Evolutionary conservation across 2,797 vertebrate genomes (phyloP).

Genomic region (Esox masquinongy): DNA sequence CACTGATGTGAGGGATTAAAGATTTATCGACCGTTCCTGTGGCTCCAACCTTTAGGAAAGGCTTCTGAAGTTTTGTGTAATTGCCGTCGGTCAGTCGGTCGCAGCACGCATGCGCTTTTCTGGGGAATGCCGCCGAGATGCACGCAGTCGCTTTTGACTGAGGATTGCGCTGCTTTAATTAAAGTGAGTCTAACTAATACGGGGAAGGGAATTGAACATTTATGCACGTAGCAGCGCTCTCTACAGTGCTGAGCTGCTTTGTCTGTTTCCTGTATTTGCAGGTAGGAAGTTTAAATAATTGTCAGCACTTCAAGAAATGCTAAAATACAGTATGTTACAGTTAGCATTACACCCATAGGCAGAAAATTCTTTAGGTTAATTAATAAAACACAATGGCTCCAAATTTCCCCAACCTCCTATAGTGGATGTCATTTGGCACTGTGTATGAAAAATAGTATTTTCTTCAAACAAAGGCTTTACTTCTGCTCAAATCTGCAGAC

Average conservation of each 20-base stretch:
- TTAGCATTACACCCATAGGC: too few relatives aligned
- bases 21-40: slow-evolving; percentile 42
- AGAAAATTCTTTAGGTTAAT: too few relatives aligned
- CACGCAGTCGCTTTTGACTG: slow-evolving; percentile 32
- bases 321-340: too few relatives aligned
- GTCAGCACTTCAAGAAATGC: not conserved
- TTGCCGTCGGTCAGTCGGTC: slow-evolving; percentile 36
- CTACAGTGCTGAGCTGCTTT: not conserved
- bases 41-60: slow-evolving; percentile 37
- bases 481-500: not conserved
- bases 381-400: too few relatives aligned
- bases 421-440: too few relatives aligned
- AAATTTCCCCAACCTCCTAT: too few relatives aligned
- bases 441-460: too few relatives aligned
- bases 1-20: slow-evolving; percentile 45
- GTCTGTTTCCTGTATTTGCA: not conserved
- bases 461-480: too few relatives aligned
- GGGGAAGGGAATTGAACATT: not conserved
- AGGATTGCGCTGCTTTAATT: slow-evolving; percentile 38
- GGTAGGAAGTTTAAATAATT: not conserved
- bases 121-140: not conserved
- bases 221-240: not conserved
- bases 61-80: slow-evolving; percentile 43
- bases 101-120: not conserved
- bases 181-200: slow-evolving; percentile 35